These are phyloP conservation scores for Aurelia sp. DNA, from an alignment of 30 jellyfish, hydroid and myxozoan species.

Conservation along the genomic window DNA sequence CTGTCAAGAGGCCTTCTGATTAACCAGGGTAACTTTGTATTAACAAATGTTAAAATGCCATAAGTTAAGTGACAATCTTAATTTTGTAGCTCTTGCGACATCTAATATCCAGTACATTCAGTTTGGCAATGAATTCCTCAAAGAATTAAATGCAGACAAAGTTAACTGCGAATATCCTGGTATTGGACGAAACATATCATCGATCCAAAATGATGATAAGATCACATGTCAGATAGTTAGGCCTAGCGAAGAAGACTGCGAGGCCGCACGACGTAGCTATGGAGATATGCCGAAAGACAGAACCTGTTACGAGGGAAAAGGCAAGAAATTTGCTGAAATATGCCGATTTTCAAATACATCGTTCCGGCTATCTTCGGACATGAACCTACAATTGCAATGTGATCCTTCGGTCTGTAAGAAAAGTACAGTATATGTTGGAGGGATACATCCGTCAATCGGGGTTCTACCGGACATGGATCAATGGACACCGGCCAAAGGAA, in stretches of 20 bases:
- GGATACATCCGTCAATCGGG: conserved; percentile 64
- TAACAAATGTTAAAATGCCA: too few species aligned
- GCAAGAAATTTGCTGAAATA: conserved; percentile 59
- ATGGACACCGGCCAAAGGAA: conserved; percentile 73
- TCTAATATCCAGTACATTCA: conserved; percentile 22
- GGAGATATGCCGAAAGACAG: conserved; percentile 67
- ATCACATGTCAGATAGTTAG: conserved; percentile 49
- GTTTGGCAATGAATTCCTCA: conserved; percentile 32
- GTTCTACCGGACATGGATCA: conserved; percentile 73
- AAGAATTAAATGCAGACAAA: conserved; percentile 12
- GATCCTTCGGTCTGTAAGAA: conserved; percentile 75
- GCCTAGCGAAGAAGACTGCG: conserved; percentile 77
- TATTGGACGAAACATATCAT: conserved; percentile 43
- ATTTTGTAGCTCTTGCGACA: not conserved
- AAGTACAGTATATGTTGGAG: conserved; percentile 59
- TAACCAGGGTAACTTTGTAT: too few species aligned
- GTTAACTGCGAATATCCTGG: conserved; percentile 40
- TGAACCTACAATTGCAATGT: conserved; percentile 62
- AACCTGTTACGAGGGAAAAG: conserved; percentile 62
- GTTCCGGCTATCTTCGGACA: conserved; percentile 51
- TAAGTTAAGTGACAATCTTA: too few species aligned
- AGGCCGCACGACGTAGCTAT: conserved; percentile 61
- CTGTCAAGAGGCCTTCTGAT: too few species aligned
- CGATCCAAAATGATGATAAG: not conserved
- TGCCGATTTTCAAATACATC: conserved; percentile 73